Conservation (phyloP, 53 echinoderm and acorn worm species). For the Luidia sarsii region DNA sequence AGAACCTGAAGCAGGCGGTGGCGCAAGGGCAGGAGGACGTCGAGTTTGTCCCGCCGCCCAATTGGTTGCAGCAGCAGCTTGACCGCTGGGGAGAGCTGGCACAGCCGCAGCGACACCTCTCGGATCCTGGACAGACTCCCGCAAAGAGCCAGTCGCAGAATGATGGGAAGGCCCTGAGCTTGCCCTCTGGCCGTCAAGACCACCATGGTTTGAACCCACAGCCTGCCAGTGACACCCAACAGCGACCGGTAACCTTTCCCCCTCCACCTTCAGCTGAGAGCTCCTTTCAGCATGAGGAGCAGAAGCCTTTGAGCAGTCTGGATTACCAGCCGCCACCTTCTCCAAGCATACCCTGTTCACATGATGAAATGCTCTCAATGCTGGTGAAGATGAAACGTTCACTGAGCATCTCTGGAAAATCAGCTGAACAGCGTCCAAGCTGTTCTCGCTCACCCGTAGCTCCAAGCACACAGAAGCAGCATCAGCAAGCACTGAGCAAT, state of each 20-base stretch:
- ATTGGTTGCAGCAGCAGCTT: constrained; percentile 25
- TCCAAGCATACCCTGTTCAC: too few species aligned
- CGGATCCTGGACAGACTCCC: not conserved
- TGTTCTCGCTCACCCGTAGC: too few species aligned
- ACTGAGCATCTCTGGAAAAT: too few species aligned
- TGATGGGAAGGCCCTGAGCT: not conserved
- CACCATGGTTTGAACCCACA: not conserved
- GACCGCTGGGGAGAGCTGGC: constrained; percentile 46
- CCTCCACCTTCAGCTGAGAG: too few species aligned
- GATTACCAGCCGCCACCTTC: too few species aligned
- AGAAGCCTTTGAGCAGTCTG: too few species aligned
- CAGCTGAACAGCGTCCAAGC: too few species aligned
- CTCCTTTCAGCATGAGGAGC: too few species aligned
- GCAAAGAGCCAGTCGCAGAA: too few species aligned
- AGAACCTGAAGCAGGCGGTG: not conserved
- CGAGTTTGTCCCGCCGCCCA: not conserved
- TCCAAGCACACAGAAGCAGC: not conserved
- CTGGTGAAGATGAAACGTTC: too few species aligned
- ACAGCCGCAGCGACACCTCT: not conserved
- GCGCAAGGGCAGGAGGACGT: not conserved
- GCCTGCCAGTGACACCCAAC: not conserved
- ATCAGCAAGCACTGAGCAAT: not conserved
- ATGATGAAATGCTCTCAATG: too few species aligned
- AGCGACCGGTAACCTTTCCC: too few species aligned
- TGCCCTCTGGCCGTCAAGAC: not conserved